Evolutionary conservation across 2,113 vertebrate species (phyloP), one percentile per base, ranked within the genome.

Genomic region (Corydoras sp.): DNA sequence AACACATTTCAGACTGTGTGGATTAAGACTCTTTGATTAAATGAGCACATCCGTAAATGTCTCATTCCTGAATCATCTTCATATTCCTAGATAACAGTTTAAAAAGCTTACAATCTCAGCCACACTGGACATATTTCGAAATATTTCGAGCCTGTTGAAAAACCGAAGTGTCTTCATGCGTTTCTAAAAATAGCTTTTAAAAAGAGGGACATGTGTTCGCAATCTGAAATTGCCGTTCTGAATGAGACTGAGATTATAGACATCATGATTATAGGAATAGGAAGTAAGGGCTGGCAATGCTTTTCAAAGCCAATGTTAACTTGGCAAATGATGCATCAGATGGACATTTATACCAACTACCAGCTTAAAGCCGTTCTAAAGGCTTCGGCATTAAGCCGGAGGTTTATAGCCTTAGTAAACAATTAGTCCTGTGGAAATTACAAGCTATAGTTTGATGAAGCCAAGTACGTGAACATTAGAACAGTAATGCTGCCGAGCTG

Each of bases 231-330:
- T 15, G 43, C 70, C 11, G 24, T 62, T 56, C 56, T 58, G n/a
- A 72, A 62, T 14, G n/a, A 11, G 53, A 61, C 63, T 10, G 53
- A 3, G 68, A 48, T 75, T 68, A 68, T 48, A 65, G 55, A 72
- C 64, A 60, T 67, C 11, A 76, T 71, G 72, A 74, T 68, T 72
- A 58, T 74, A 58, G 62, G 56, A 43, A 60, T 64, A 62, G 61
- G 49, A 68, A 67, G 65, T 77, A 68, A 64, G 76, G 62, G 50
- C 69, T 9, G 58, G 35, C 49, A 14, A 43, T 68, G 65, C 60
- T 51, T 60, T 71, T 63, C 59, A 75, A 71, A 60, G 68, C 32
- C 51, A 15, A 10, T 18, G 64, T 62, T 67, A 72, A 58, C 62
- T 51, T 61, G 56, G 67, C 43, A 78, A 58, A 74, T 43, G 65